Evolutionary conservation across 2,888 invertebrate species (phyloP), one percentile per base, ranked within the genome.

Genomic region (Tridacna gigas): DNA sequence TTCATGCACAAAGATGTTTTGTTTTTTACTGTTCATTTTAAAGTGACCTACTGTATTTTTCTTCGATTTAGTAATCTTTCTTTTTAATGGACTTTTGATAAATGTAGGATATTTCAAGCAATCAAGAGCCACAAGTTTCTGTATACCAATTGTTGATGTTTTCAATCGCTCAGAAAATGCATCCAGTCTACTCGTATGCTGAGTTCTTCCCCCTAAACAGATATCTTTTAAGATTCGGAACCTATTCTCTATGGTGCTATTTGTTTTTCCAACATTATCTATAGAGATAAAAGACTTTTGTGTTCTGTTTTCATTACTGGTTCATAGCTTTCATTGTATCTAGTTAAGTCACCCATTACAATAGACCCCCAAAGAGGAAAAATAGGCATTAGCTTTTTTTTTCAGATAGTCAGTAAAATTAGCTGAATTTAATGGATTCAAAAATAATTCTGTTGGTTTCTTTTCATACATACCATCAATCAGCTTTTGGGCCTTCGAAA

Each of bases 181-280:
- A 78, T 78, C 82, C 26, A 82, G 45, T 22, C 82, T 74, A n/a
- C n/a, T n/a, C n/a, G n/a, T n/a, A 22, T 78, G 77, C 65, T 74
- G 82, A 28, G 77, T 56, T 80, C 80, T 15, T 20, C 69, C 48
- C 7, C 28, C 18, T 45, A 75, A 56, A 48, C 47, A 66, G 7
- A 74, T 77, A 45, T 74, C 45, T 82, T 82, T 82, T 22, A 78
- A 51, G 15, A 82, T 82, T 60, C 77, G 45, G 47, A 81, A 81
- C 12, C 81, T 48, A 65, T n/a, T n/a, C n/a, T n/a, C n/a, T n/a
- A n/a, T n/a, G n/a, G n/a, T n/a, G n/a, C n/a, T n/a, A 65, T 81
- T 77, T 77, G 69, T 74, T 67, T 65, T 81, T 48, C 28, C 25
- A 48, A 71, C 73, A 25, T 79, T 79, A 20, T 71, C n/a, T n/a